Base-by-base conservation (phyloP, 2,797 vertebrate genomes). In the Sardinella longiceps region DNA sequence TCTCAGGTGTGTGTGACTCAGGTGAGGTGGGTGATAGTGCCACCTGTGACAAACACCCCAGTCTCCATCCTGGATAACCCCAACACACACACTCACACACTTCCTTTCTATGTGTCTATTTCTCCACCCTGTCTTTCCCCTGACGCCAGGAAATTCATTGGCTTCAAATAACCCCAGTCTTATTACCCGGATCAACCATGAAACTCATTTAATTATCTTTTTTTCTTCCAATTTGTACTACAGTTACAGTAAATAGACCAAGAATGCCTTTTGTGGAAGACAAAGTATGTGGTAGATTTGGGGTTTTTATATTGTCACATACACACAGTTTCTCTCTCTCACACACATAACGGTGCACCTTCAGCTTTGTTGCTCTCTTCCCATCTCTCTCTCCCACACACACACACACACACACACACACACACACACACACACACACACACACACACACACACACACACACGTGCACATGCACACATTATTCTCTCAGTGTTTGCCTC, bases 11-110 rank as follows among this genome's bases (percentile, higher is more conserved):
- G 48, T 50, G 48, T 28, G n/a, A 2, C 58, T 86, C 91, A 91
- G 91, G 92, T 91, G 90, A 89, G 14, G 30, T 18, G 14, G 30
- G 63, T 89, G 92, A 91, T 92, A 90, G 84, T 85, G 81, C 60
- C 84, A 82, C 86, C 66, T 83, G 84, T 89, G 87, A 83, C 66
- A 80, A 74, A 43, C 60, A 74, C 85, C 85, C 81, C 60, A 81
- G 83, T 25, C 80, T 3, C 84, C 83, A 84, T 85, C 58, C 81
- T 45, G 81, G 82, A 83, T 85, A 66, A 48, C 82, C 83, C 51
- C 11, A n/a, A n/a, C n/a, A n/a, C 58, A n/a, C 58, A 63, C 58
- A 84, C 51, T 74, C 58, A 63, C 58, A 63, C 81, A 81, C 82
- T n/a, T n/a, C n/a, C n/a, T n/a, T n/a, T n/a, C n/a, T n/a, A n/a